These are phyloP conservation scores for Globodera rostochiensis DNA, from an alignment of 1,140 invertebrate genomes.

Conservation along the genomic window DNA sequence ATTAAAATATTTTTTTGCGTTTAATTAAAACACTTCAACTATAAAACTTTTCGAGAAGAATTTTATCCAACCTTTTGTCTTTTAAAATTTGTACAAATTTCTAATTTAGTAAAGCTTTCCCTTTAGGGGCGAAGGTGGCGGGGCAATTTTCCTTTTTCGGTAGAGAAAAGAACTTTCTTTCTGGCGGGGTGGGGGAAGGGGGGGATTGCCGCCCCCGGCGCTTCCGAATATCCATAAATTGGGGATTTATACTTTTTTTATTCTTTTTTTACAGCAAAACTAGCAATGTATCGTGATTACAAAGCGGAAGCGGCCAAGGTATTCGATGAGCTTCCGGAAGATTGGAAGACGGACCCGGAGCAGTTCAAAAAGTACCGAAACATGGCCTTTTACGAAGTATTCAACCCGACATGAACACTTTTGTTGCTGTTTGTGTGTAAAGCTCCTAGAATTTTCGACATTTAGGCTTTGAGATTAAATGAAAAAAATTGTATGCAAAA, in stretches of 20 bases:
- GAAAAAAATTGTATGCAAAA: too few relatives aligned
- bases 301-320: conserved; percentile 60
- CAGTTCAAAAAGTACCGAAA: conserved; percentile 7
- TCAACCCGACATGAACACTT: not conserved
- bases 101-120: too few relatives aligned
- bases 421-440: not conserved
- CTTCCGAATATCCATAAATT: not conserved
- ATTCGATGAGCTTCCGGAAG: conserved; percentile 55
- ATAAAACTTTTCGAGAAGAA: too few relatives aligned
- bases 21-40: too few relatives aligned
- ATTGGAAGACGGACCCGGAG: conserved; percentile 28
- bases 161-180: too few relatives aligned
- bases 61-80: too few relatives aligned
- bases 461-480: not conserved
- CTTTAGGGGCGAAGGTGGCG: too few relatives aligned
- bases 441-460: not conserved
- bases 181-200: too few relatives aligned
- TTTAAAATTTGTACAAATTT: too few relatives aligned
- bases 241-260: not conserved
- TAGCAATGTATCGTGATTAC: conserved; percentile 53
- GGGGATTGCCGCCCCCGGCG: too few relatives aligned
- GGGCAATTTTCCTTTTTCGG: too few relatives aligned
- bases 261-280: conserved; percentile 28
- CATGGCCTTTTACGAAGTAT: not conserved
- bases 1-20: too few relatives aligned